phyloP scores from a whole-genome alignment of 2,113 vertebrate species.

The Engystomops pustulosus region DNA sequence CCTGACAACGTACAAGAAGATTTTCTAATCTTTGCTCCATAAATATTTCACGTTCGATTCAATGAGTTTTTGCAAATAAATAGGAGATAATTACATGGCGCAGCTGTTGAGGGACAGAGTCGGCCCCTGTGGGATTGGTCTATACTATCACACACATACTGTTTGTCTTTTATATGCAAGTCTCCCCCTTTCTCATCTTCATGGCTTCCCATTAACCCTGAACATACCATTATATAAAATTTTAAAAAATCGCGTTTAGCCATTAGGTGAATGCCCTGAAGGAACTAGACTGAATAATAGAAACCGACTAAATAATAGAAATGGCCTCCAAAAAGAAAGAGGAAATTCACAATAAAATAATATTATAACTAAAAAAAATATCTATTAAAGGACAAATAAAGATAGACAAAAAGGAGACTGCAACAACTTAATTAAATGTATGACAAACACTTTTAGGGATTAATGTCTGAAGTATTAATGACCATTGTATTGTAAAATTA shows the following conservation, averaged over 20 bases:
- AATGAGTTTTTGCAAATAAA: conserved; percentile 65
- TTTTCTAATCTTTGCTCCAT: conserved; percentile 60
- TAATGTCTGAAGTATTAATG: too few relatives aligned
- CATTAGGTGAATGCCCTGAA: too few relatives aligned
- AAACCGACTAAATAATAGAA: too few relatives aligned
- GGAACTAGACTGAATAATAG: too few relatives aligned
- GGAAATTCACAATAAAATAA: too few relatives aligned
- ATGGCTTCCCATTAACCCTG: conserved; percentile 21
- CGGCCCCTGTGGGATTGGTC: conserved; percentile 67
- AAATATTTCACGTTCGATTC: conserved; percentile 73
- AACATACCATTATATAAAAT: not conserved
- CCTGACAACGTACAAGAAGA: not conserved
- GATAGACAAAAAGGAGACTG: too few relatives aligned
- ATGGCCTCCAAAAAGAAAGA: too few relatives aligned
- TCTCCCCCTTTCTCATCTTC: not conserved
- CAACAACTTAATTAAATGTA: too few relatives aligned
- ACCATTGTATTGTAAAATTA: too few relatives aligned
- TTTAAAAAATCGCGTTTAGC: not conserved
- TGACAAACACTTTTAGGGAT: too few relatives aligned
- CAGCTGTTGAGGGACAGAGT: conserved; percentile 67
- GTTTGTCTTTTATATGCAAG: not conserved
- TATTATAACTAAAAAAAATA: too few relatives aligned
- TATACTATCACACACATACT: conserved; percentile 26
- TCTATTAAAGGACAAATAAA: too few relatives aligned
- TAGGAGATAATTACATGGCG: conserved; percentile 64